Conservation (phyloP, 2,797 vertebrate genomes). For the Sebastes hubbsi region DNA sequence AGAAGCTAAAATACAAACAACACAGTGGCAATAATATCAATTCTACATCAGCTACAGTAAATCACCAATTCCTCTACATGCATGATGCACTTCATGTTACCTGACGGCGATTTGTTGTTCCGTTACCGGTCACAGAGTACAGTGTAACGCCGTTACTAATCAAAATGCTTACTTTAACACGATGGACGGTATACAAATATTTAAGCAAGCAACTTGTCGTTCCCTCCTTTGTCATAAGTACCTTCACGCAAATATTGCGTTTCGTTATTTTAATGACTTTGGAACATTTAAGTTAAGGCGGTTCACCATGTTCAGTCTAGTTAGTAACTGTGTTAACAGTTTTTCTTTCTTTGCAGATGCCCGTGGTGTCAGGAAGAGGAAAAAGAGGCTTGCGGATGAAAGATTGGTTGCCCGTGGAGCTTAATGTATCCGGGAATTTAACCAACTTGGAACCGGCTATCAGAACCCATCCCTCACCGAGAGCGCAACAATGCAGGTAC, state of each 20-base stretch:
- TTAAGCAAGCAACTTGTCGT: not conserved
- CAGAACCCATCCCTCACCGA: not conserved
- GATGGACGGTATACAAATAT: not conserved
- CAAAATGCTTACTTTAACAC: not conserved
- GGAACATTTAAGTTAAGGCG: not conserved
- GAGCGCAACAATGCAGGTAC: constrained; percentile 3
- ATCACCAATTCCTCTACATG: not conserved
- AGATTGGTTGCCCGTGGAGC: not conserved
- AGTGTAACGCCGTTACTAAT: not conserved
- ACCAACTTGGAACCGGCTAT: not conserved
- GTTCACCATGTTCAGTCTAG: not conserved
- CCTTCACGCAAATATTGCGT: not conserved
- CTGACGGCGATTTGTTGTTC: not conserved
- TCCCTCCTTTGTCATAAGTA: too few relatives aligned
- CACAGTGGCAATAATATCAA: not conserved
- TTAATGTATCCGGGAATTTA: not conserved
- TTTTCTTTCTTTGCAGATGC: too few relatives aligned
- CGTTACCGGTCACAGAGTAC: not conserved
- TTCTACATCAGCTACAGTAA: not conserved
- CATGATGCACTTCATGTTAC: not conserved
- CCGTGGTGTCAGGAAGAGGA: too few relatives aligned
- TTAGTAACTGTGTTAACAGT: not conserved
- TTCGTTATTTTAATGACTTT: not conserved
- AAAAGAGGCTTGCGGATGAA: not conserved
- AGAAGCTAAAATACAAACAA: not conserved